Conservation (phyloP, 2,113 vertebrate species). For the Hypomesus transpacificus region DNA sequence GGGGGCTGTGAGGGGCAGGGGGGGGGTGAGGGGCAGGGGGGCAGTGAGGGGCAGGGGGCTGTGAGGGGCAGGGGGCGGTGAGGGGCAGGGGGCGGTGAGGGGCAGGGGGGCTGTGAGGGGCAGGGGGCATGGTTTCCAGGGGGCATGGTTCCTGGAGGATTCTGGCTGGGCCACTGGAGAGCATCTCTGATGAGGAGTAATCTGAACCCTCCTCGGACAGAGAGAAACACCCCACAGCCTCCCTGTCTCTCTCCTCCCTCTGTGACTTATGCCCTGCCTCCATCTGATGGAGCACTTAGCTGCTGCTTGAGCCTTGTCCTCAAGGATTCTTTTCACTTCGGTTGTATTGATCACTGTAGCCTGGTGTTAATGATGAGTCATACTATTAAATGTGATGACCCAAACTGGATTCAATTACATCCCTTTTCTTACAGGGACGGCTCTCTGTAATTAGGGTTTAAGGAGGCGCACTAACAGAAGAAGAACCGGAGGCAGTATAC, state of each 20-base stretch:
- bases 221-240: slow-evolving; percentile 23
- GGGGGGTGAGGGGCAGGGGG: too few species aligned
- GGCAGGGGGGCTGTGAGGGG: not conserved
- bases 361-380: slow-evolving; percentile 68
- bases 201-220: slow-evolving; percentile 20
- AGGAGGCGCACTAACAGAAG: slow-evolving; percentile 26
- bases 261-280: slow-evolving; percentile 43
- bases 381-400: slow-evolving; percentile 63
- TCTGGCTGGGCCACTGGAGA: slow-evolving; percentile 17
- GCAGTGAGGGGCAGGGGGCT: too few species aligned
- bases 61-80: too few species aligned
- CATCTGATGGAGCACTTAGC: slow-evolving; percentile 58
- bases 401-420: slow-evolving; percentile 46
- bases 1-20: too few species aligned
- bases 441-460: slow-evolving; percentile 49
- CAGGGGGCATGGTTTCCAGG: not conserved
- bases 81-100: too few species aligned
- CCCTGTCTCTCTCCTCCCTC: not conserved
- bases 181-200: slow-evolving; percentile 46
- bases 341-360: slow-evolving; percentile 51
- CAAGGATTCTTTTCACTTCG: slow-evolving; percentile 60
- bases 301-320: slow-evolving; percentile 43
- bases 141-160: not conserved
- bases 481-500: slow-evolving; percentile 29
- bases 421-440: slow-evolving; percentile 32